phyloP scores from a whole-genome alignment of 2,888 invertebrate species.

The Vesta saturnalis region DNA sequence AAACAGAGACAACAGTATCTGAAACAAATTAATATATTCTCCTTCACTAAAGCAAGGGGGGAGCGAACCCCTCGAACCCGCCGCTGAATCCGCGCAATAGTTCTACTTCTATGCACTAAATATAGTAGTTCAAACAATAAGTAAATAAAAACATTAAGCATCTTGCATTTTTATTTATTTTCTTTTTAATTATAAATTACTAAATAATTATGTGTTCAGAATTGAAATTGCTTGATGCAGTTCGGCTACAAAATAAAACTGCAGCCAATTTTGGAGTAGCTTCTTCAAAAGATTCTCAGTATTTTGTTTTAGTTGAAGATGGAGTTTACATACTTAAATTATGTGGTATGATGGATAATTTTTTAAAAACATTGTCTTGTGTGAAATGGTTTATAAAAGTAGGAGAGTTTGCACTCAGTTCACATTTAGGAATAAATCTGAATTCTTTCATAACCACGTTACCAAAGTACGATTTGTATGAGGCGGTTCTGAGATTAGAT shows the following conservation, averaged over 20 bases:
- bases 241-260: constrained; percentile 48
- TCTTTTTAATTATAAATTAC: too few relatives aligned
- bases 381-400: constrained; percentile 49
- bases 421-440: constrained; percentile 50
- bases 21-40: too few relatives aligned
- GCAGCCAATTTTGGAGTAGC: constrained; percentile 50
- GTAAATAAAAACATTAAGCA: too few relatives aligned
- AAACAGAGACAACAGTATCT: too few relatives aligned
- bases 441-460: constrained; percentile 48
- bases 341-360: constrained; percentile 47
- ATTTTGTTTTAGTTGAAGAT: constrained; percentile 51
- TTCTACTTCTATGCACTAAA: too few relatives aligned
- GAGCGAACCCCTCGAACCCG: too few relatives aligned
- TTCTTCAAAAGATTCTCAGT: constrained; percentile 53
- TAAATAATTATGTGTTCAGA: constrained; percentile 45
- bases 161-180: too few relatives aligned
- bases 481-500: constrained; percentile 49
- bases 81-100: too few relatives aligned
- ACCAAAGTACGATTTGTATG: constrained; percentile 49
- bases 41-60: too few relatives aligned
- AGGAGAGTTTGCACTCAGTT: constrained; percentile 45
- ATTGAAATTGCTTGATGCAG: constrained; percentile 49
- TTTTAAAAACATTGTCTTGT: constrained; percentile 40
- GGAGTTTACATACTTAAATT: constrained; percentile 54
- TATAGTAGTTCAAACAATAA: too few relatives aligned